Percentiles rank a stretch among this genome's conserved stretches.
phyloP scores from a whole-genome alignment of 1,140 invertebrate genomes.

The Bombus confusus region DNA sequence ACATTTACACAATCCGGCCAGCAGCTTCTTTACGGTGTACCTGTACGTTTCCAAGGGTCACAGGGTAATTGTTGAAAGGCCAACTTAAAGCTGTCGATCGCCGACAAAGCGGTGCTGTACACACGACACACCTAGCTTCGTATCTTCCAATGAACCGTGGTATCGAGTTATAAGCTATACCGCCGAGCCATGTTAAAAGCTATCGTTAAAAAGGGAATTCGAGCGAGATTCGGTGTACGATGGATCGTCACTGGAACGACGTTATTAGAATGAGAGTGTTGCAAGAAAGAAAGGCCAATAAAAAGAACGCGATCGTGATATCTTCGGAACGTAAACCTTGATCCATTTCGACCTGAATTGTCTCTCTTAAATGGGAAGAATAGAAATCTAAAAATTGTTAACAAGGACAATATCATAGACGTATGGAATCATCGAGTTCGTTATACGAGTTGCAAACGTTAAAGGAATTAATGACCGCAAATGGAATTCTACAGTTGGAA shows the following conservation, averaged over 20 bases:
- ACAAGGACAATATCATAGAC: not conserved
- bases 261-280: not conserved
- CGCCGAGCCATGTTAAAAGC: not conserved
- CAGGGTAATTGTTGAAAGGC: conserved; percentile 26
- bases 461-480: not conserved
- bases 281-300: not conserved
- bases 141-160: conserved; percentile 18
- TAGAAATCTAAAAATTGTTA: not conserved
- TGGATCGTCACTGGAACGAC: not conserved
- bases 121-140: not conserved
- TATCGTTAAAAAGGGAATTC: conserved; percentile 19
- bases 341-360: not conserved
- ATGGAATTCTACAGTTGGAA: not conserved
- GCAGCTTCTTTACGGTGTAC: not conserved
- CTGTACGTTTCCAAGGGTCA: not conserved
- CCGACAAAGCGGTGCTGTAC: not conserved
- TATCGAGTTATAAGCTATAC: not conserved
- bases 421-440: not conserved
- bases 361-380: not conserved
- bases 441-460: not conserved
- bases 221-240: conserved; percentile 16
- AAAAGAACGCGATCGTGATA: not conserved
- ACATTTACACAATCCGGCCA: not conserved
- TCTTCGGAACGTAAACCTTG: not conserved
- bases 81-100: conserved; percentile 11